Evolutionary conservation across 2,888 invertebrate genomes (phyloP).

Genomic region (Ceraclea dissimilis): DNA sequence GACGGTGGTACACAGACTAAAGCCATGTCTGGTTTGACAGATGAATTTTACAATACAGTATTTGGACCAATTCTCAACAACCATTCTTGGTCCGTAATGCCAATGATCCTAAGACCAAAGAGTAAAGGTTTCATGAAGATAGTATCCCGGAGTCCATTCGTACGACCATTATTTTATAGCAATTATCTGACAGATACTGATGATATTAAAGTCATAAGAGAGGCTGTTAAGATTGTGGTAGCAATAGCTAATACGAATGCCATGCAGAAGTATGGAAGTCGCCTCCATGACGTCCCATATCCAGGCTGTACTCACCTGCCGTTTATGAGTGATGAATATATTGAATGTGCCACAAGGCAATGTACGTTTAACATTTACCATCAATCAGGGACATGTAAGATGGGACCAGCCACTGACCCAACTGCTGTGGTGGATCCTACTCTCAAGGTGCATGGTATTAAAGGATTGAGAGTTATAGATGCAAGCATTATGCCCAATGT

Average conservation of each 20-base stretch:
- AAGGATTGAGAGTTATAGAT: conserved; percentile 60
- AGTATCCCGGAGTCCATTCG: conserved; percentile 42
- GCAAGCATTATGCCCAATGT: conserved; percentile 73
- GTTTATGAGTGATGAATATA: conserved; percentile 47
- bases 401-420: conserved; percentile 55
- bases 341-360: conserved; percentile 58
- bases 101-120: conserved; percentile 36
- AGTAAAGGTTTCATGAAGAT: conserved; percentile 49
- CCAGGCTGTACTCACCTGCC: conserved; percentile 29
- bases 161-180: conserved; percentile 49
- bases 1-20: conserved; percentile 57
- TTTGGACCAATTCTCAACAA: conserved; percentile 56
- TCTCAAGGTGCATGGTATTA: conserved; percentile 55
- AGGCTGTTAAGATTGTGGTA: conserved; percentile 33
- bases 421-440: conserved; percentile 61
- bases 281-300: conserved; percentile 29
- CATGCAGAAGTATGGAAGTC: conserved; percentile 33
- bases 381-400: conserved; percentile 61
- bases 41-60: conserved; percentile 59
- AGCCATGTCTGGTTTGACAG: conserved; percentile 56
- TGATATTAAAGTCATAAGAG: conserved; percentile 41
- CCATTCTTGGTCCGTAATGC: conserved; percentile 28
- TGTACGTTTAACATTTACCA: conserved; percentile 61
- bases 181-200: conserved; percentile 47
- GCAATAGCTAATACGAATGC: conserved; percentile 35